Base-by-base conservation (phyloP, 2,113 vertebrate species). In the Paracanthobrama guichenoti region DNA sequence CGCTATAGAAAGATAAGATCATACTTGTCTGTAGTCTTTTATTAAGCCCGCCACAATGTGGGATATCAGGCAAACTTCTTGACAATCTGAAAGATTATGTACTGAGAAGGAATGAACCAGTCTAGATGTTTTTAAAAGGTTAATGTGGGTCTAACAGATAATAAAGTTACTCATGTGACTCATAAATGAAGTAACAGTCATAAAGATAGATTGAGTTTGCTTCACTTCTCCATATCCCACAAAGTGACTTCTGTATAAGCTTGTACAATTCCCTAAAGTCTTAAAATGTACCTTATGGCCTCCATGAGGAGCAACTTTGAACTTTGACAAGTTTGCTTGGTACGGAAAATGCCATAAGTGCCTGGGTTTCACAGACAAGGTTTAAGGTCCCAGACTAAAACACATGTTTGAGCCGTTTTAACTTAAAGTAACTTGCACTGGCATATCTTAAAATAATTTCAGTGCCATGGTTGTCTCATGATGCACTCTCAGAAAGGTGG, bases 1-100 rank as follows among this genome's bases (percentile, higher is more conserved):
- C 53, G 42, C 28, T 64, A 86, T 62, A 44, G 9, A n/a, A 39
- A n/a, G 74, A n/a, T 22, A 75, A 83, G 67, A 83, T 87, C 82
- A 60, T 20, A 44, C 78, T 82, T 59, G 35, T 12, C 79, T 59
- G 12, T 42, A 39, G 39, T 11, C 59, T 50, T 28, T 80, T 48
- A 67, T 57, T 75, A 26, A 73, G 16, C 24, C 48, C 1, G 11
- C n/a, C n/a, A 11, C 57, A 26, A 16, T 60, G 77, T 28, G 24
- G 24, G 13, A 48, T 80, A 22, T 62, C n/a, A 79, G 7, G 76
- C 75, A 59, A 39, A 11, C 18, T 79, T 79, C 77, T n/a, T n/a
- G n/a, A n/a, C n/a, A n/a, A n/a, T n/a, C n/a, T n/a, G n/a, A n/a
- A n/a, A n/a, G n/a, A n/a, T n/a, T n/a, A n/a, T n/a, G n/a, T n/a